phyloP scores from a whole-genome alignment of 2,888 invertebrate species.

The Cheiracanthium punctorium region DNA sequence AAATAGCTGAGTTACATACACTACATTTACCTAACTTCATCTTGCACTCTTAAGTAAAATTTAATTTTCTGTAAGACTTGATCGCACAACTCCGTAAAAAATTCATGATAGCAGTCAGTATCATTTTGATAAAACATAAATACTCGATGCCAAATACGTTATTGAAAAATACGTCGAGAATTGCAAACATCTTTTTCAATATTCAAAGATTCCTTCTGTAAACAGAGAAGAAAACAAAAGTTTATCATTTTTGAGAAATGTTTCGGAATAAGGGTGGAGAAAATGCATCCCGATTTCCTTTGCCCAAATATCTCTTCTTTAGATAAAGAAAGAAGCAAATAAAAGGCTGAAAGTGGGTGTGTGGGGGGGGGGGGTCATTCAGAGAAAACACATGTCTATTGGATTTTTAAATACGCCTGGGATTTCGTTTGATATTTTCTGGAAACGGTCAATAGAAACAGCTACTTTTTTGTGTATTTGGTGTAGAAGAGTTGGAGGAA shows the following conservation, averaged over 20 bases:
- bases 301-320: neutral
- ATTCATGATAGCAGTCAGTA: neutral
- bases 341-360: no score
- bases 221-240: conserved; percentile 35
- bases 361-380: no score
- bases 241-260: neutral
- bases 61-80: no score
- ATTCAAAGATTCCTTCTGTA: conserved; percentile 51
- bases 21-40: no score
- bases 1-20: no score
- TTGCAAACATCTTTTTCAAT: conserved; percentile 58
- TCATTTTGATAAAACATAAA: neutral
- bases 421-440: conserved; percentile 21
- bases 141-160: neutral
- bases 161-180: neutral
- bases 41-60: no score
- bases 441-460: conserved; percentile 31
- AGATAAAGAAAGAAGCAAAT: neutral
- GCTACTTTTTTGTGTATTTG: conserved; percentile 14
- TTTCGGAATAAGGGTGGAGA: neutral
- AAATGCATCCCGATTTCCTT: neutral
- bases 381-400: conserved; percentile 40
- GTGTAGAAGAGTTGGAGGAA: no score
- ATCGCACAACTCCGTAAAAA: no score
- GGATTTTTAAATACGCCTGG: conserved; percentile 50